Evolutionary conservation across 2,113 vertebrate genomes (phyloP), one percentile per base, ranked within the genome.

Genomic region (Charina bottae): DNA sequence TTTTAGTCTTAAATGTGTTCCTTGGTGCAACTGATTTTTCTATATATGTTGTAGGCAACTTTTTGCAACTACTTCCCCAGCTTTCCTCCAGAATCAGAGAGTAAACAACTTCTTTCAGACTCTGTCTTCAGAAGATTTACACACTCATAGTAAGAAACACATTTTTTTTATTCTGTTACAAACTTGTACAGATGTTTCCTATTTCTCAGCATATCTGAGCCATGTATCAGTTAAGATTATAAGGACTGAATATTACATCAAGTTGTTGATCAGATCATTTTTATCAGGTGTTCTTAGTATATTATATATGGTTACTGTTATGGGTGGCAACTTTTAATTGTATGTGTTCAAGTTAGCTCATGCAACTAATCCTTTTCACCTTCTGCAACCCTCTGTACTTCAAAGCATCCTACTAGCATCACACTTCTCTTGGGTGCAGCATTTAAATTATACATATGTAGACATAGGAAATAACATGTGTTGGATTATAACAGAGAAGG

Each of bases 81-180:
- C 98, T 95, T 99, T 99, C 96, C 98, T 98, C 88, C 98, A 98
- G 97, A 98, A 96, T 95, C 98, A 97, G 84, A 98, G 97, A 95
- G 98, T 99, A 37, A 98, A 98, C 97, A 97, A 97, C 96, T 99
- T 99, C 96, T 99, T 99, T 95, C 98, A 97, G 58, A 97, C 98
- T 93, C 97, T 98, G 89, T 98, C 98, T 26, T 96, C 97, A 33
- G 98, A 98, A 94, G 97, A 97, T 91, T 95, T 97, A 15, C 97
- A 97, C 95, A 97, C 95, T 95, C 97, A 98, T 97, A 98, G 98
- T 99, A 98, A 98, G 98, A 96, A 93, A 91, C 90, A 87, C 5
- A 49, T 92, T 91, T 13, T 92, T 0, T 91, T 37, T 37, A 64
- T 72, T 85, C n/a, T 58, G 5, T 72, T 72, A 33, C 11, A 1